Conservation (phyloP, 2,797 vertebrate genomes). For the Sebastes ruberrimus region DNA sequence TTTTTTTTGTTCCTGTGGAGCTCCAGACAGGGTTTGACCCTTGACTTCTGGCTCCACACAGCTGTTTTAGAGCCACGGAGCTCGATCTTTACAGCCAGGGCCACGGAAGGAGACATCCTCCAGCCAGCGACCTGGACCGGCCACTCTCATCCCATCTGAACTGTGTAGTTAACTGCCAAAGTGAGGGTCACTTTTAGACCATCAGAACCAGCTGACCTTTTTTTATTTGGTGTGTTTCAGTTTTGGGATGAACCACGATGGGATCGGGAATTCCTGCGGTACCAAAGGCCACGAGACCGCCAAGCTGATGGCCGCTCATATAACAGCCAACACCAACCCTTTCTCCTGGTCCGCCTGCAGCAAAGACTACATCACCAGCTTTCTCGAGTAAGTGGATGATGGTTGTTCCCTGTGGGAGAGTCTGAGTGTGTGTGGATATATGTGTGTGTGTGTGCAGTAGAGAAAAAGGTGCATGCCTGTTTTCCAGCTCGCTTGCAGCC, state of each 20-base stretch:
- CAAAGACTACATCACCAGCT: conserved; percentile 99
- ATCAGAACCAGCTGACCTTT: neutral
- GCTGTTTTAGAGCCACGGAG: conserved; percentile 79
- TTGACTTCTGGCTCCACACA: conserved; percentile 78
- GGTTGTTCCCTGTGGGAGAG: conserved; percentile 37
- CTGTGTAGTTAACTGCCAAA: neutral
- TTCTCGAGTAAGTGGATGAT: conserved; percentile 96
- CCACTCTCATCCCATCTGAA: neutral
- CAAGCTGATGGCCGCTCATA: conserved; percentile 99
- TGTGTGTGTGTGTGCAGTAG: conserved; percentile 9
- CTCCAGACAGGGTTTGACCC: conserved; percentile 82
- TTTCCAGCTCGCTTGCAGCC: conserved; percentile 43
- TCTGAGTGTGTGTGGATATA: neutral
- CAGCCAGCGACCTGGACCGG: conserved; percentile 12
- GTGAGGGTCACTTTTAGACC: neutral
- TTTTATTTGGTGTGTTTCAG: conserved; percentile 81
- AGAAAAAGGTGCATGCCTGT: conserved; percentile 41
- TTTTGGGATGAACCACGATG: conserved; percentile 99
- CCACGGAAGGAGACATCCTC: conserved; percentile 45
- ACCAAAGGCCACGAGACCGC: conserved; percentile 98
- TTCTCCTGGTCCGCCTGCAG: conserved; percentile 99
- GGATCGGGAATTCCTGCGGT: conserved; percentile 97
- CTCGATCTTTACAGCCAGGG: conserved; percentile 64
- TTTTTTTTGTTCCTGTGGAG: conserved; percentile 68
- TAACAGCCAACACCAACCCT: conserved; percentile 98